These are phyloP conservation scores for Bactericera cockerelli DNA, from an alignment of 1,140 invertebrate species.

Conservation along the genomic window DNA sequence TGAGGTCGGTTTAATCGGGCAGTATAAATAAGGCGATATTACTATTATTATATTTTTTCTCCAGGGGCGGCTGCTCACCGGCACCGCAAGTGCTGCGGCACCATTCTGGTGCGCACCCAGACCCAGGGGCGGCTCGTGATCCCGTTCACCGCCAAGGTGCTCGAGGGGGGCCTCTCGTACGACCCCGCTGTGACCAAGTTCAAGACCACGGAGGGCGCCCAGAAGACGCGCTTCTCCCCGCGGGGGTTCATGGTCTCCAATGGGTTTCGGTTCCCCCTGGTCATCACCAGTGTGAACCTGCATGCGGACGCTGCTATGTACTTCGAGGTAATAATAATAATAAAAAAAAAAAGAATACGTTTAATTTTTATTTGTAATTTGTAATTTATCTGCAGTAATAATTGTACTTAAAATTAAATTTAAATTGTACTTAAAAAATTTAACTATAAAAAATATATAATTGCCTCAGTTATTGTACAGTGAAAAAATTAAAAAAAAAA, in stretches of 20 bases:
- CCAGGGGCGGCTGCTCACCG: conserved; percentile 38
- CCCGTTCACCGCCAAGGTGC: conserved; percentile 37
- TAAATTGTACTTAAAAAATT: too few relatives aligned
- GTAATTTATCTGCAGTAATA: too few relatives aligned
- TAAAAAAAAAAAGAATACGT: too few relatives aligned
- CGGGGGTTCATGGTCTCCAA: conserved; percentile 48
- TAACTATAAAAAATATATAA: too few relatives aligned
- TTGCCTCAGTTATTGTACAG: too few relatives aligned
- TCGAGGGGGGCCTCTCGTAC: conserved; percentile 38
- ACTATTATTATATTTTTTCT: too few relatives aligned
- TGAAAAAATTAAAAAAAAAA: too few relatives aligned
- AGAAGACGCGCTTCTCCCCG: conserved; percentile 26
- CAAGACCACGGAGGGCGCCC: conserved; percentile 33
- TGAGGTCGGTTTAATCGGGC: too few relatives aligned
- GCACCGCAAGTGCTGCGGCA: conserved; percentile 40
- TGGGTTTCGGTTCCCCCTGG: conserved; percentile 51
- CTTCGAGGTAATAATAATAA: conserved; percentile 46
- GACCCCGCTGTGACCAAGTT: conserved; percentile 37
- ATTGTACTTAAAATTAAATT: too few relatives aligned
- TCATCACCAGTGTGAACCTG: conserved; percentile 51
- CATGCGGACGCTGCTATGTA: conserved; percentile 38
- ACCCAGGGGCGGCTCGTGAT: conserved; percentile 38
- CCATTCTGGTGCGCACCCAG: conserved; percentile 46
- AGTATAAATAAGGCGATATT: too few relatives aligned
- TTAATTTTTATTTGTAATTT: too few relatives aligned